These are phyloP conservation scores for Ceyx margarethae DNA, from an alignment of 2,113 vertebrate species.

Conservation along the genomic window DNA sequence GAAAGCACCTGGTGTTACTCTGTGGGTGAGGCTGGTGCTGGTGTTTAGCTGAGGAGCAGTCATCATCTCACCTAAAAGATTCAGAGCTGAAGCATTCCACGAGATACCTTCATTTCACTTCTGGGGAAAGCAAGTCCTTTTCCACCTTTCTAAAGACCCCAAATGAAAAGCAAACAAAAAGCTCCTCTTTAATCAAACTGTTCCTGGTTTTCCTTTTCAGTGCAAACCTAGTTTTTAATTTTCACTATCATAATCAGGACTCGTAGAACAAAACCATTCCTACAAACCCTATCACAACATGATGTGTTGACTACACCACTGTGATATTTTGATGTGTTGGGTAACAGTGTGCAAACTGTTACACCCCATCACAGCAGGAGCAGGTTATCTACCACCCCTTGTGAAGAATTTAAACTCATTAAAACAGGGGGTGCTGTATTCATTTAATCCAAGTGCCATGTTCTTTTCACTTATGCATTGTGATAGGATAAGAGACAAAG, in stretches of 20 bases:
- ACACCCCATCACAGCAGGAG: background rate
- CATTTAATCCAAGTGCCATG: background rate
- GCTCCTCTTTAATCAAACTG: background rate
- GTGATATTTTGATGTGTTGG: background rate
- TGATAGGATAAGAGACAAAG: no score
- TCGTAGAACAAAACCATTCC: background rate
- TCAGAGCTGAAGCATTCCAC: background rate
- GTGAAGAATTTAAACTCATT: background rate
- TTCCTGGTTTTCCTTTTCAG: background rate
- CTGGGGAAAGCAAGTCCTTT: background rate
- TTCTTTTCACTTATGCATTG: no score
- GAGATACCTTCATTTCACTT: background rate
- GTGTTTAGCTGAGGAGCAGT: background rate
- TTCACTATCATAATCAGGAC: background rate
- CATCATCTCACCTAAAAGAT: background rate
- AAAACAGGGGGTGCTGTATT: background rate
- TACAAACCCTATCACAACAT: rapidly evolving
- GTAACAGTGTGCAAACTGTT: background rate
- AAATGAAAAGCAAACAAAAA: background rate
- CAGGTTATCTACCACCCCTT: background rate
- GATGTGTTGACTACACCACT: background rate
- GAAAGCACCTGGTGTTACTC: background rate
- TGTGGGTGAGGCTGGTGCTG: background rate
- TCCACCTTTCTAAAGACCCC: background rate
- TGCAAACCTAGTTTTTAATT: background rate